Evolutionary conservation across 2,888 invertebrate genomes (phyloP), one percentile per base, ranked within the genome.

Genomic region (Adelognathus sp.): DNA sequence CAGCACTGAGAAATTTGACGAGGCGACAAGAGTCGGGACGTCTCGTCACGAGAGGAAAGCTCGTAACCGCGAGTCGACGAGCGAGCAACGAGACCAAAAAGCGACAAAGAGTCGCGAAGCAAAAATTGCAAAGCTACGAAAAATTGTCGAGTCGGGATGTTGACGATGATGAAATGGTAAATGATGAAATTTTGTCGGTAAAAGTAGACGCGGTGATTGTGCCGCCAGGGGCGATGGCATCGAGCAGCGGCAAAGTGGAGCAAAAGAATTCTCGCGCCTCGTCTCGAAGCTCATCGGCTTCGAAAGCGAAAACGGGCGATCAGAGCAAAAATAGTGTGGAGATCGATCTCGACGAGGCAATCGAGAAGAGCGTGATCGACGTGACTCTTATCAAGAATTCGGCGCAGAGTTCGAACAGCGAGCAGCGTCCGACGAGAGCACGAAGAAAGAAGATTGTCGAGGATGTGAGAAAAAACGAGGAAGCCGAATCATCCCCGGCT

Each of bases 71-170:
- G n/a, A n/a, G n/a, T 2, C 18, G 50, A 29, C 72, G 77, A 21
- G 52, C 72, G 61, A 76, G 70, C 2, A 80, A 74, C 39, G 76
- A 61, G 14, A 24, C 56, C 7, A 79, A 79, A 79, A 29, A 18
- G 70, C 67, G 14, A 81, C 74, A n/a, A 82, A 72, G 9, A 44
- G 24, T 76, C 21, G 72, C 80, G 4, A 85, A 85, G 39, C 83
- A 84, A 71, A 82, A 78, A 5, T 83, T 87, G 0, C 85, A 83
- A 86, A 93, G 91, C 89, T 90, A 85, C 83, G 93, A 92, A 67
- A 93, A 93, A 81, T 94, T 96, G 84, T 93, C 94, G 75, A 96
- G 96, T 0, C 54, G 87, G 29, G 87, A 88, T 33, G 83, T 83
- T 0, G 86, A 69, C 0, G 77, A 83, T 2, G 84, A 82, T 16